Percentiles rank a stretch among this genome's conserved stretches.
phyloP scores from a whole-genome alignment of 1,140 invertebrate species.

The Parasteatoda tepidariorum region DNA sequence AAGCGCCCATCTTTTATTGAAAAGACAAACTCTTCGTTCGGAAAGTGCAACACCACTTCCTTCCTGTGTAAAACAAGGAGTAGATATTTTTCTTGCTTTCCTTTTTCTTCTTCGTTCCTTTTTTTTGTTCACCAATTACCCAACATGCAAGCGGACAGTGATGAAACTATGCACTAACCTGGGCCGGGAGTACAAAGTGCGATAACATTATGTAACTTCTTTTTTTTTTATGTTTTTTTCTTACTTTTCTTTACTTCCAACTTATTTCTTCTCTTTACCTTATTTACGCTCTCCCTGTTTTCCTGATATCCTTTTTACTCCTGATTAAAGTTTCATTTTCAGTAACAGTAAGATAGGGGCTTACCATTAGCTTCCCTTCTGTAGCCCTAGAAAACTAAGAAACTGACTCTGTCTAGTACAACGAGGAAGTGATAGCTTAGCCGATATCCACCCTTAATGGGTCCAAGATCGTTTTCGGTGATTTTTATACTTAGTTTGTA shows the following conservation, averaged over 20 bases:
- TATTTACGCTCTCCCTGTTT: not conserved
- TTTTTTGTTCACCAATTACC: slow-evolving; percentile 48
- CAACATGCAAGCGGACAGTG: slow-evolving; percentile 50
- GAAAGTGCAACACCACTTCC: slow-evolving; percentile 52
- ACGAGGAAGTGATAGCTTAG: slow-evolving; percentile 37
- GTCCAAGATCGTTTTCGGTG: slow-evolving; percentile 39
- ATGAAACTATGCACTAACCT: slow-evolving; percentile 55
- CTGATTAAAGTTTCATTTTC: slow-evolving; percentile 58
- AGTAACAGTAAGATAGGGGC: slow-evolving; percentile 37
- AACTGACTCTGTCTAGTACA: not conserved
- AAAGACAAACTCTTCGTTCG: slow-evolving; percentile 48
- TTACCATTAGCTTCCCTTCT: slow-evolving; percentile 35
- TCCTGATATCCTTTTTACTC: slow-evolving; percentile 38
- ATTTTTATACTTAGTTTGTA: slow-evolving; percentile 53
- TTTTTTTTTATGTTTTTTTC: not conserved
- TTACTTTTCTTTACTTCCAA: not conserved
- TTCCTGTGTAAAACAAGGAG: slow-evolving; percentile 46
- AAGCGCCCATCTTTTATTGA: slow-evolving; percentile 32
- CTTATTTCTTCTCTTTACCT: not conserved
- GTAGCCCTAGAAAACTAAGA: slow-evolving; percentile 5
- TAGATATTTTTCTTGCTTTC: not conserved
- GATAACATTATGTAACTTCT: slow-evolving; percentile 48
- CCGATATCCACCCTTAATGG: slow-evolving; percentile 49
- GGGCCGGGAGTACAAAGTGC: slow-evolving; percentile 23
- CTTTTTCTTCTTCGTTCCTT: not conserved